These are phyloP conservation scores for Acromyrmex echinatior DNA, from an alignment of 1,140 invertebrate genomes.

Conservation along the genomic window DNA sequence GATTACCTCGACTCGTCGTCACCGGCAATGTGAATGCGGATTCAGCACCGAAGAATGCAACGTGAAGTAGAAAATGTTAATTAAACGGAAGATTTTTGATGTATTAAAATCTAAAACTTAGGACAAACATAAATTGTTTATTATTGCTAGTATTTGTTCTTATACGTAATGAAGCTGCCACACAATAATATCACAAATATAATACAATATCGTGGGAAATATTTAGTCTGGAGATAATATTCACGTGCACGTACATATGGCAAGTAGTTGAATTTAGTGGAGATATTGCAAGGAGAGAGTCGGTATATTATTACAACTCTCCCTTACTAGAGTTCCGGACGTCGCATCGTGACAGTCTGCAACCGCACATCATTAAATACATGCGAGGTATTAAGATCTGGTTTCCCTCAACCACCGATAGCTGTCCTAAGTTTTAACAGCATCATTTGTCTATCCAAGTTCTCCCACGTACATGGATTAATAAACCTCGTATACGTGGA, in stretches of 20 bases:
- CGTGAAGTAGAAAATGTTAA: not conserved
- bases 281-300: conserved; percentile 38
- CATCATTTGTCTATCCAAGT: conserved; percentile 52
- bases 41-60: not conserved
- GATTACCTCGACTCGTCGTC: not conserved
- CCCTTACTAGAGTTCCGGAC: conserved; percentile 25
- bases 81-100: not conserved
- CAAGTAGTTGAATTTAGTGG: conserved; percentile 45
- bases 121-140: not conserved
- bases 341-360: conserved; percentile 52
- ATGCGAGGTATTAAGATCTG: conserved; percentile 55
- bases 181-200: not conserved
- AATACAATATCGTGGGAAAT: not conserved
- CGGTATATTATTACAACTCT: conserved; percentile 58
- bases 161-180: not conserved
- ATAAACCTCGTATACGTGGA: conserved; percentile 33
- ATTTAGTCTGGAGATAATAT: conserved; percentile 18
- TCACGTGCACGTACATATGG: not conserved
- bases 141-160: not conserved
- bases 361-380: conserved; percentile 60
- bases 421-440: conserved; percentile 47
- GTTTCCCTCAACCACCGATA: conserved; percentile 52
- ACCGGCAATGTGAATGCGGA: not conserved
- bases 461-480: conserved; percentile 24
- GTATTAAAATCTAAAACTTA: not conserved